Evolutionary conservation across 2,113 vertebrate genomes (phyloP), one percentile per base, ranked within the genome.

Genomic region (Pseudorhombus dupliciocellatus): DNA sequence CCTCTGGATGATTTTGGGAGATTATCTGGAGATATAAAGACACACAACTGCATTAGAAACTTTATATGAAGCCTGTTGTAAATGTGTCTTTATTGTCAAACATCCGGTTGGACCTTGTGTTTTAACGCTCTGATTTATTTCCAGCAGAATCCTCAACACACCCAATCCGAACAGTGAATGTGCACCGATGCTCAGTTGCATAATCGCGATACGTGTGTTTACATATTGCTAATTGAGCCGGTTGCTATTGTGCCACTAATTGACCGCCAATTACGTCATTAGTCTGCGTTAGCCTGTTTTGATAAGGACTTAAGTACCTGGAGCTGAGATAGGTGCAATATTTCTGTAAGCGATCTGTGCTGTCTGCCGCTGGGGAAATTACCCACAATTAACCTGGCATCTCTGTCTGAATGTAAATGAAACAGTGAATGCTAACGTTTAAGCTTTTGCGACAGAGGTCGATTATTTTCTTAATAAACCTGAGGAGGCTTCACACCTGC

Each of bases 161-260:
- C 40, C 70, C 20, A 48, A 34, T 67, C 6, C 16, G 2, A 25
- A 30, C 55, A 14, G 52, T 63, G 18, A 51, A 65, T 56, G 28
- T 30, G 10, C 28, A 5, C 30, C n/a, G 16, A 34, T 18, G 18
- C 30, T 84, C 24, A 5, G 10, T 14, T 46, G 14, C 75, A 68
- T 51, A 26, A 82, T 46, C 51, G 31, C 4, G 28, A 53, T 50
- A 62, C 48, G 46, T 51, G 26, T 73, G 75, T 89, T 90, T 84
- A 54, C 81, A 83, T 63, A 0, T 79, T 30, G 75, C 66, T 80
- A 88, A 92, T 79, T 83, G 77, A 69, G 75, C 67, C 62, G 42
- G 62, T 77, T 53, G 71, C 77, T 28, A 82, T 91, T 90, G 85
- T 92, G 21, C 11, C 0, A 3, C 80, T 89, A 89, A 92, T 75